Conservation (phyloP, 2,888 invertebrate species). For the Arctia plantaginis region DNA sequence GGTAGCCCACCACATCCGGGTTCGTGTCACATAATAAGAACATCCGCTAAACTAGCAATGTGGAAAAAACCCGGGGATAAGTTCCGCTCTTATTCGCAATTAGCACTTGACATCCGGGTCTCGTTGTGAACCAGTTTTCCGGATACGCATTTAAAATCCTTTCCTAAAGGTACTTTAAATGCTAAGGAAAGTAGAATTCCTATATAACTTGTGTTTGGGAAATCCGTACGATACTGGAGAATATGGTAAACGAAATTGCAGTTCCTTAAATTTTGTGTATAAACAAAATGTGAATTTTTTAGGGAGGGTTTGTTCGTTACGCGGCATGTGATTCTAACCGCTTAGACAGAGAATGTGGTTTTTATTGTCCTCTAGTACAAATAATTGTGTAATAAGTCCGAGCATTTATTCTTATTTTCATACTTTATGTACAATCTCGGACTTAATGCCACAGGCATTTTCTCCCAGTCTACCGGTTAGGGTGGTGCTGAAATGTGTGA, state of each 20-base stretch:
- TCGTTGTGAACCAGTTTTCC: constrained; percentile 7
- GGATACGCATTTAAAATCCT: background rate
- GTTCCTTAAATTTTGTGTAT: background rate
- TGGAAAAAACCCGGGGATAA: constrained; percentile 31
- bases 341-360: no score
- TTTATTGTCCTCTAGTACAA: no score
- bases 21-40: constrained; percentile 62
- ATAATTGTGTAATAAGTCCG: no score
- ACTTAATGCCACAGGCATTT: no score
- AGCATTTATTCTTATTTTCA: no score
- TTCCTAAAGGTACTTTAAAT: background rate
- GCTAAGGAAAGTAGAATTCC: background rate
- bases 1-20: constrained; percentile 69
- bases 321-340: background rate
- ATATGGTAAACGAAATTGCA: background rate
- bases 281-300: background rate
- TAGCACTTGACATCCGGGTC: constrained; percentile 12
- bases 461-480: no score
- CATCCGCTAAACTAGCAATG: constrained; percentile 52
- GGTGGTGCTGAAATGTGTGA: no score
- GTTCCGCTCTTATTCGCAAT: constrained; percentile 23
- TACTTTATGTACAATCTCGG: no score
- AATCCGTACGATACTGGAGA: background rate
- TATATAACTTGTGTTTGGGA: background rate
- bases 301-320: background rate